Evolutionary conservation across 2,113 vertebrate species (phyloP).

Genomic region (Oplegnathus fasciatus): DNA sequence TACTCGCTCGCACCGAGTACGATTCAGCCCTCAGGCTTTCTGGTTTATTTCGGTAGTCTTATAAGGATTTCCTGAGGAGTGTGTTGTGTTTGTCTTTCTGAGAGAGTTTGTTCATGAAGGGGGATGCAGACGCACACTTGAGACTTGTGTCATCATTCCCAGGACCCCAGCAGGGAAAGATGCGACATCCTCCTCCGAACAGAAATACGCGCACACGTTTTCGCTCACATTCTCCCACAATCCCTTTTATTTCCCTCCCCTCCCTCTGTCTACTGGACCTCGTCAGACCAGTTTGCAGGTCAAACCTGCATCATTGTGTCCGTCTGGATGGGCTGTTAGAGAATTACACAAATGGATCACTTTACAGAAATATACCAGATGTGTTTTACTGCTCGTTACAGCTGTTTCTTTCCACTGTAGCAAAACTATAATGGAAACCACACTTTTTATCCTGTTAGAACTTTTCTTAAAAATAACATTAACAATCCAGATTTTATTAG

Average conservation of each 20-base stretch:
- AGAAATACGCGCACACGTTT: neutral
- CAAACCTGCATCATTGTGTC: neutral
- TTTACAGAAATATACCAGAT: neutral
- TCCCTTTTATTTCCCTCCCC: no score
- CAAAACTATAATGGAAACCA: neutral
- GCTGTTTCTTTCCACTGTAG: constrained; percentile 1
- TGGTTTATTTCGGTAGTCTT: neutral
- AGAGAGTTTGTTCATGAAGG: neutral
- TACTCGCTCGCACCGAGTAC: neutral
- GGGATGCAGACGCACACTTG: neutral
- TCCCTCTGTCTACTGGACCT: neutral
- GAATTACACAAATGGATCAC: neutral
- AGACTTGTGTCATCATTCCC: neutral
- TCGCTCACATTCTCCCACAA: neutral
- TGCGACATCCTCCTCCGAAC: neutral
- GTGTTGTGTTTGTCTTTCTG: constrained; percentile 11
- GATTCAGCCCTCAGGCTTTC: neutral
- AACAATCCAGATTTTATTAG: neutral
- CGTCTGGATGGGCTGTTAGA: neutral
- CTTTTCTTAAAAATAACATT: neutral
- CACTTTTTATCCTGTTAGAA: neutral
- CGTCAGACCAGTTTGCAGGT: neutral
- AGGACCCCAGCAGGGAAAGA: neutral
- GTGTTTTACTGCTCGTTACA: neutral
- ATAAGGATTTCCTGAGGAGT: constrained; percentile 10